A percentile compares a stretch with the other conserved stretches of the same genome.
Evolutionary conservation across 2,888 invertebrate species (phyloP).

Genomic region (Eristalis tenax): DNA sequence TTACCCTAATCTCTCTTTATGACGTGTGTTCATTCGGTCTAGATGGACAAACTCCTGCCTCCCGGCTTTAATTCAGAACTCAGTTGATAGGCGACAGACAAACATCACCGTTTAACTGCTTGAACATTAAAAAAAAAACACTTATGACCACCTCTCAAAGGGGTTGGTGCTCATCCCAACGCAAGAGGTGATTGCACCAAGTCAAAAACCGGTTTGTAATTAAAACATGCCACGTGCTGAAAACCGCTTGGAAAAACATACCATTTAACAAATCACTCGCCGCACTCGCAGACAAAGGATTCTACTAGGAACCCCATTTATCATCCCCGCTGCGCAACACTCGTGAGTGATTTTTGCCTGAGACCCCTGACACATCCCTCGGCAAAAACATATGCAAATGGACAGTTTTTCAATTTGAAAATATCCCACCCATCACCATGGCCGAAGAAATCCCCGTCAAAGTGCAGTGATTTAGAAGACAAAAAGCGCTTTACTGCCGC

Average conservation of each 20-base stretch:
- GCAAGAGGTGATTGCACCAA: neutral
- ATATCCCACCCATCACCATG: neutral
- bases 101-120: no score
- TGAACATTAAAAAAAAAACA: neutral
- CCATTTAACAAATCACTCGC: neutral
- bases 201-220: conserved; percentile 1
- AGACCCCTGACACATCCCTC: neutral
- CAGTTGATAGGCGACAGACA: no score
- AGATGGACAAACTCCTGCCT: no score
- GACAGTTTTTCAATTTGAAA: neutral
- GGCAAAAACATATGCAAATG: conserved; percentile 2
- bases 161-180: neutral
- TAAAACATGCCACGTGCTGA: neutral
- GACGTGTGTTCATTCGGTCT: neutral
- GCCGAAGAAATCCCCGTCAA: conserved; percentile 35
- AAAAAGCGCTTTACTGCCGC: conserved; percentile 54
- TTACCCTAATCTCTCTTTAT: neutral
- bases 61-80: no score
- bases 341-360: neutral
- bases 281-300: neutral
- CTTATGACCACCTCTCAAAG: neutral
- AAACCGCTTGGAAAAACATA: neutral
- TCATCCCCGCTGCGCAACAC: neutral
- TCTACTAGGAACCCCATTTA: neutral
- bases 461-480: conserved; percentile 41